phyloP scores from a whole-genome alignment of 92 coral and sea anemone species.

The Actinernus sp. region DNA sequence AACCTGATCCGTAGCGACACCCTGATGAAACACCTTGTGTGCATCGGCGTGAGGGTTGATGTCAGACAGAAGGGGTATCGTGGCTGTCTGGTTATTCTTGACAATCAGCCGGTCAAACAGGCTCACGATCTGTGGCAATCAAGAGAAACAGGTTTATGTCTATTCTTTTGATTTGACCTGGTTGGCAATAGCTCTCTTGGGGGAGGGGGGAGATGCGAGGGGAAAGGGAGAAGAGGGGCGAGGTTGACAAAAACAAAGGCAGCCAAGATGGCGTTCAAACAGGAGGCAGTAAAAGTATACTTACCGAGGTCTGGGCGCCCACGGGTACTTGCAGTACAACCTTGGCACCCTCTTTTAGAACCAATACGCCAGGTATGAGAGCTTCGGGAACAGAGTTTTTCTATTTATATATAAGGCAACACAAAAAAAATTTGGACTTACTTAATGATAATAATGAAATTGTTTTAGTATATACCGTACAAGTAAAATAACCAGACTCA shows the following conservation, averaged over 20 bases:
- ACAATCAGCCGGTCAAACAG: conserved; percentile 86
- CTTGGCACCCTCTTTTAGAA: conserved; percentile 72
- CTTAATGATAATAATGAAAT: no score
- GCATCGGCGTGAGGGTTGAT: conserved; percentile 52
- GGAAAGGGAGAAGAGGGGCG: neutral
- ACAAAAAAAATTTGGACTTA: no score
- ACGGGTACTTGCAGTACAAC: conserved; percentile 72
- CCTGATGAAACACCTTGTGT: conserved; percentile 55
- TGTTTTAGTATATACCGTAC: no score
- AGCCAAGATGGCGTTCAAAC: neutral
- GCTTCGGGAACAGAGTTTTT: conserved; percentile 93
- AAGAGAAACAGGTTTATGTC: neutral
- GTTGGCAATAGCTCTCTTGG: neutral
- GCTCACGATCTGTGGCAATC: conserved; percentile 47
- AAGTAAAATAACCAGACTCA: no score
- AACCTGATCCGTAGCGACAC: conserved; percentile 33
- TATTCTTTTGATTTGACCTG: neutral
- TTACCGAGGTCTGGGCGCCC: conserved; percentile 75
- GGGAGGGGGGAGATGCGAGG: neutral
- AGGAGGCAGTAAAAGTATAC: neutral
- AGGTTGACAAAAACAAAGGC: neutral
- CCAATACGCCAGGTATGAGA: conserved; percentile 79
- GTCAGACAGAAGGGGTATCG: conserved; percentile 89
- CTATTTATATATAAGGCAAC: conserved; percentile 51
- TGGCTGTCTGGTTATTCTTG: conserved; percentile 84